Percentiles rank a stretch among this genome's conserved stretches.
Conservation (phyloP, 1,140 invertebrate genomes). For the Leptinotarsa undecemlineata region DNA sequence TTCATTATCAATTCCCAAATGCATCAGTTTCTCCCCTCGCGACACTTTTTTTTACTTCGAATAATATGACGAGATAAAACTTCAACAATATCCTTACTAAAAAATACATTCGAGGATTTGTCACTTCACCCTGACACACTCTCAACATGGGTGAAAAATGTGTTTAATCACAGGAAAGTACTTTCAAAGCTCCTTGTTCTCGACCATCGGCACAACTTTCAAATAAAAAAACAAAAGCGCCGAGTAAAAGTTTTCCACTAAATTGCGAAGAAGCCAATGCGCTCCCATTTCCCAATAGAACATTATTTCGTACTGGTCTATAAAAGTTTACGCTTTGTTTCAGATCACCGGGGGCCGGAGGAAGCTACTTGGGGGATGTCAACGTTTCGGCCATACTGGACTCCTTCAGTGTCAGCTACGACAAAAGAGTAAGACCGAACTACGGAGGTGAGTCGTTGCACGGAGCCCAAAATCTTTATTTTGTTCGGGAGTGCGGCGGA, state of each 20-base stretch:
- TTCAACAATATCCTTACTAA: neutral
- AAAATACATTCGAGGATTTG: neutral
- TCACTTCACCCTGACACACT: neutral
- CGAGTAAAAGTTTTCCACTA: neutral
- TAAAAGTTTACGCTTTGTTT: constrained; percentile 25
- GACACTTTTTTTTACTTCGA: no score
- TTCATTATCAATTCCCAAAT: no score
- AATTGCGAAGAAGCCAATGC: neutral
- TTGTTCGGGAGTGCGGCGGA: constrained; percentile 35
- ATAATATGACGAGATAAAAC: no score
- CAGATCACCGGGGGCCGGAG: constrained; percentile 60
- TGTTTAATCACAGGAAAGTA: neutral
- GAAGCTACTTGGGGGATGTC: constrained; percentile 82
- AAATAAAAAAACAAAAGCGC: neutral
- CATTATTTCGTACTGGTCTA: neutral
- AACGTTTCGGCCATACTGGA: constrained; percentile 93
- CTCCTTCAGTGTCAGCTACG: constrained; percentile 91
- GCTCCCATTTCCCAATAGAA: neutral
- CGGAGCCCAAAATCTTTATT: constrained; percentile 1
- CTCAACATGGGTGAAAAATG: neutral
- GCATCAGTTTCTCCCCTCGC: no score
- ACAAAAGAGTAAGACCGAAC: constrained; percentile 97
- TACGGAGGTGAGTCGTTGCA: constrained; percentile 85
- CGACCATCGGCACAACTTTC: neutral
- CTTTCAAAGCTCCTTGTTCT: neutral